Evolutionary conservation across 2,797 vertebrate genomes (phyloP), one percentile per base, ranked within the genome.

Genomic region (Tokudaia tokunoshimensis): DNA sequence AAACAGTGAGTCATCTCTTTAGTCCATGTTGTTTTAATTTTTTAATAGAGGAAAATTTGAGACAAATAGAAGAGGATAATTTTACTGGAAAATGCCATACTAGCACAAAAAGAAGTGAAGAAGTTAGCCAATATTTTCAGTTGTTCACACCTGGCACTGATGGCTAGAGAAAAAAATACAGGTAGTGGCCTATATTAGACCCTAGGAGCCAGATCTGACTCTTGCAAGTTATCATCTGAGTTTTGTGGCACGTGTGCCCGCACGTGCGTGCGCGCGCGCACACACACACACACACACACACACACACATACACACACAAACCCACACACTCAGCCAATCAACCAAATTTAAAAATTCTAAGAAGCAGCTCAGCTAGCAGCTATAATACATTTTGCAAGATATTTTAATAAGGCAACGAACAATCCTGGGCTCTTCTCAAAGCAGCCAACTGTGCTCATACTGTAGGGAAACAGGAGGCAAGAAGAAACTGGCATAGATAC

Each of bases 41-140:
- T 10, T 92, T 85, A 91, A 83, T 20, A 91, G 14, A 70, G n/a
- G 37, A 41, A 89, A 74, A 19, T 95, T 84, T 94, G 61, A 96
- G 90, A 92, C 29, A 90, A 96, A 44, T 12, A 65, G 88, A 91
- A 41, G 6, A 47, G 79, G 20, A 91, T 19, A 92, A 65, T 87
- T 87, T 95, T 65, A 55, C 74, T 24, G 34, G 24, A 34, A 91
- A 87, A 7, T 85, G 44, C 10, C 26, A 94, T 94, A 91, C 55
- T 87, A 78, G 47, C 57, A 70, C 72, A 83, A 89, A 96, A 63
- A 70, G 83, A 37, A 31, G 63, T 70, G 76, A 74, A 2, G 19
- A 89, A 47, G 95, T 96, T 41, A 87, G 94, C 93, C 52, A 92
- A 61, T 89, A 93, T 37, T 63, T 91, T 95, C 72, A 91, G 47